Evolutionary conservation across 2,888 invertebrate species (phyloP).

Genomic region (Achlya flavicornis): DNA sequence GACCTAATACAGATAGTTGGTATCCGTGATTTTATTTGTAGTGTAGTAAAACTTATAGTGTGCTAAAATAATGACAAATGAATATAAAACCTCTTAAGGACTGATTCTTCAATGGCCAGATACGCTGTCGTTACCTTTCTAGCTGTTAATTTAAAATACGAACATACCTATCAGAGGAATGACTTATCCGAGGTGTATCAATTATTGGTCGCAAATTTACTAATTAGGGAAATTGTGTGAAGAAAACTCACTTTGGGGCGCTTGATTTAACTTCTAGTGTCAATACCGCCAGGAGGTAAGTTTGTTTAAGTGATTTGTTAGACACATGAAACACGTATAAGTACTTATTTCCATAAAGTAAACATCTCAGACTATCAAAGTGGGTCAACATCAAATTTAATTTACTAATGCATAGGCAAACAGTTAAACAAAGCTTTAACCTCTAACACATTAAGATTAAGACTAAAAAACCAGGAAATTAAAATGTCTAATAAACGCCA

Average conservation of each 20-base stretch:
- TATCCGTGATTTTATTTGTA: too few relatives aligned
- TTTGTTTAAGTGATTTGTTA: slow-evolving; percentile 1
- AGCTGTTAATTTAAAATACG: too few relatives aligned
- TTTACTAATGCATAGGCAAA: background rate
- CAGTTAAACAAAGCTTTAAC: background rate
- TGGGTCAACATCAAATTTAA: background rate
- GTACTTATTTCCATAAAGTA: background rate
- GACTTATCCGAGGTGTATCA: too few relatives aligned
- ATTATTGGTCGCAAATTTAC: background rate
- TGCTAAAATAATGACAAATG: too few relatives aligned
- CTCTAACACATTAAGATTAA: background rate
- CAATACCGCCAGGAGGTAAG: background rate
- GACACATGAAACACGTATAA: background rate
- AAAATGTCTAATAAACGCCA: slow-evolving; percentile 8
- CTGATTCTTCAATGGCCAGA: too few relatives aligned
- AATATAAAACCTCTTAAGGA: too few relatives aligned
- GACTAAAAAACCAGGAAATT: background rate
- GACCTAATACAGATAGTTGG: too few relatives aligned
- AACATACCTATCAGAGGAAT: too few relatives aligned
- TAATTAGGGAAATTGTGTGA: background rate
- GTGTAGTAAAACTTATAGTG: too few relatives aligned
- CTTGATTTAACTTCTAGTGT: background rate
- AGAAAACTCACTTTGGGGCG: background rate
- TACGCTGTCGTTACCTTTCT: too few relatives aligned
- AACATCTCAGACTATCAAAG: background rate